phyloP scores from a whole-genome alignment of 2,888 invertebrate species.

The Uropetala carovei region DNA sequence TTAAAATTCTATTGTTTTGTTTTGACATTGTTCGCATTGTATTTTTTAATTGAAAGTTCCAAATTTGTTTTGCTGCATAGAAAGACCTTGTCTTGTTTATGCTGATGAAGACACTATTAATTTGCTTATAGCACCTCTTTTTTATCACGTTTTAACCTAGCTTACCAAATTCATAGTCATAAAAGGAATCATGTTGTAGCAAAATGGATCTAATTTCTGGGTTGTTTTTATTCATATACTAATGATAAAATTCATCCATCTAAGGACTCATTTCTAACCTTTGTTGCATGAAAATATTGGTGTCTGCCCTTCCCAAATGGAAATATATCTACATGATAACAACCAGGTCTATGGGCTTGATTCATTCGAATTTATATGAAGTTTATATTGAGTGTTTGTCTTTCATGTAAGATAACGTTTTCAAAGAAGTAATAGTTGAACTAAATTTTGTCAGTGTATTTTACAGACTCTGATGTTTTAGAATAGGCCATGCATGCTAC shows the following conservation, averaged over 20 bases:
- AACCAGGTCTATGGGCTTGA: background rate
- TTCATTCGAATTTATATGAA: background rate
- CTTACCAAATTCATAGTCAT: background rate
- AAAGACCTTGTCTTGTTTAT: background rate
- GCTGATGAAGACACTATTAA: background rate
- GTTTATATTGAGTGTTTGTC: background rate
- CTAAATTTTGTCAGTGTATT: too few species aligned
- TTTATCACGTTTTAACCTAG: too few species aligned
- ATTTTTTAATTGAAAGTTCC: background rate
- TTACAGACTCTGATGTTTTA: background rate
- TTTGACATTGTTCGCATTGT: background rate
- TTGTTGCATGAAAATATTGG: background rate
- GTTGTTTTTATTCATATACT: background rate
- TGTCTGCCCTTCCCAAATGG: slow-evolving; percentile 14
- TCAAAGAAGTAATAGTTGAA: too few species aligned
- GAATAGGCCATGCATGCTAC: background rate
- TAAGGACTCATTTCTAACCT: background rate
- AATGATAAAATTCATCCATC: background rate
- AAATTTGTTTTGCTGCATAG: too few species aligned
- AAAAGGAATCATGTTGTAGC: background rate
- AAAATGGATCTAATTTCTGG: background rate
- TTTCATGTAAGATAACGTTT: background rate
- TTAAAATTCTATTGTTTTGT: too few species aligned
- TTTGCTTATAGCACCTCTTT: too few species aligned
- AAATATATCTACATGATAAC: background rate